Conservation (phyloP, 2,113 vertebrate genomes). For the Tinamus guttatus region DNA sequence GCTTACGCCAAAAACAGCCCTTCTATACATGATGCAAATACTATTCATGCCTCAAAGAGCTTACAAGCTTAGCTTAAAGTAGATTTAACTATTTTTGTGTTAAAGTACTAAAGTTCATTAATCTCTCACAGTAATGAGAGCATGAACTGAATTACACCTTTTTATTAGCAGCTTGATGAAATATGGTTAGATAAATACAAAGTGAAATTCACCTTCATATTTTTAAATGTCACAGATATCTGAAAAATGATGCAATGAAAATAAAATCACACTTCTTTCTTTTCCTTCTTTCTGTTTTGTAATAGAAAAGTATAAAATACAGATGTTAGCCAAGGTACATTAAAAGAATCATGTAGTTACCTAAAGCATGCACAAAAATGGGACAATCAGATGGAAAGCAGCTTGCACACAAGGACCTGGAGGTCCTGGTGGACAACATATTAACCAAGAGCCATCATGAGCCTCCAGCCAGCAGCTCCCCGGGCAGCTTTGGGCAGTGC, state of each 20-base stretch:
- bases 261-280: accelerated
- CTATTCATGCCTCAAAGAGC: not conserved
- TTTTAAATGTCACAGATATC: not conserved
- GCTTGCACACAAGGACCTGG: not conserved
- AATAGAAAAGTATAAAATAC: not conserved
- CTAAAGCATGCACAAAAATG: not conserved
- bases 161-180: not conserved
- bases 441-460: no score
- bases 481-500: no score
- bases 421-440: not conserved
- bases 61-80: constrained; percentile 46
- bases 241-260: not conserved
- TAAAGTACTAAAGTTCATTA: constrained; percentile 16
- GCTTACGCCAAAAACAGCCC: not conserved
- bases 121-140: not conserved
- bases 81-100: constrained; percentile 50
- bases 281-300: not conserved
- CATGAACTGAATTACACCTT: not conserved
- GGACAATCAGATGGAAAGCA: not conserved
- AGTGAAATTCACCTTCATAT: not conserved
- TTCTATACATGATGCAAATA: not conserved
- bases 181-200: not conserved
- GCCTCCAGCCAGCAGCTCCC: not conserved
- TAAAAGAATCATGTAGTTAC: not conserved
- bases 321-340: not conserved